phyloP scores from a whole-genome alignment of 1,140 invertebrate species.

The Chymomyza costata region DNA sequence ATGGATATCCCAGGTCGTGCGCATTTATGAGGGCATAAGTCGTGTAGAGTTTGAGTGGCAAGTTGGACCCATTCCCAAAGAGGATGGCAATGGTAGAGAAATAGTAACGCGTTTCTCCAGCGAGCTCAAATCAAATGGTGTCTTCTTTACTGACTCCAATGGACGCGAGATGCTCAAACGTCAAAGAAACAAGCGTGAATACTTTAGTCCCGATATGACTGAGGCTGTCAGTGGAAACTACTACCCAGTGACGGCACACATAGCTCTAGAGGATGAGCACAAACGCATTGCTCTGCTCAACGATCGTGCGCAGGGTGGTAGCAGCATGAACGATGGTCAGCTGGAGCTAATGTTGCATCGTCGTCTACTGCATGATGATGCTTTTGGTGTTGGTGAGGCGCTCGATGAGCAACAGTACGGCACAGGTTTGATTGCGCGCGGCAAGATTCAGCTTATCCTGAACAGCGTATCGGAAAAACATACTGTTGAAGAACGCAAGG shows the following conservation, averaged over 20 bases:
- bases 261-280: slow-evolving; percentile 78
- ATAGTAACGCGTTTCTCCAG: slow-evolving; percentile 84
- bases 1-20: slow-evolving; percentile 88
- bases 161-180: slow-evolving; percentile 91
- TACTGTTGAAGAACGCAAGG: slow-evolving; percentile 29
- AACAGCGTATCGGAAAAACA: slow-evolving; percentile 64
- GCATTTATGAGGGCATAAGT: slow-evolving; percentile 82
- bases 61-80: slow-evolving; percentile 92
- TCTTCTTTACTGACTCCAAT: slow-evolving; percentile 96
- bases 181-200: slow-evolving; percentile 81
- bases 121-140: slow-evolving; percentile 79
- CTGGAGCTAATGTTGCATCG: slow-evolving; percentile 93
- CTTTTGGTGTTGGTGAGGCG: slow-evolving; percentile 93
- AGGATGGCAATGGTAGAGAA: slow-evolving; percentile 87
- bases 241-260: slow-evolving; percentile 93
- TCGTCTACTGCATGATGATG: slow-evolving; percentile 90
- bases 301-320: slow-evolving; percentile 92
- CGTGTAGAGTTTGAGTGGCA: slow-evolving; percentile 93
- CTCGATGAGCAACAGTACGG: slow-evolving; percentile 90
- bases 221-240: slow-evolving; percentile 92
- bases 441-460: slow-evolving; percentile 81
- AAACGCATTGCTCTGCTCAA: slow-evolving; percentile 82
- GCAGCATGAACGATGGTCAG: slow-evolving; percentile 85
- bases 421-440: slow-evolving; percentile 87
- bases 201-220: slow-evolving; percentile 83